Evolutionary conservation across 2,113 vertebrate species (phyloP).

Genomic region (Zapus hudsonius): DNA sequence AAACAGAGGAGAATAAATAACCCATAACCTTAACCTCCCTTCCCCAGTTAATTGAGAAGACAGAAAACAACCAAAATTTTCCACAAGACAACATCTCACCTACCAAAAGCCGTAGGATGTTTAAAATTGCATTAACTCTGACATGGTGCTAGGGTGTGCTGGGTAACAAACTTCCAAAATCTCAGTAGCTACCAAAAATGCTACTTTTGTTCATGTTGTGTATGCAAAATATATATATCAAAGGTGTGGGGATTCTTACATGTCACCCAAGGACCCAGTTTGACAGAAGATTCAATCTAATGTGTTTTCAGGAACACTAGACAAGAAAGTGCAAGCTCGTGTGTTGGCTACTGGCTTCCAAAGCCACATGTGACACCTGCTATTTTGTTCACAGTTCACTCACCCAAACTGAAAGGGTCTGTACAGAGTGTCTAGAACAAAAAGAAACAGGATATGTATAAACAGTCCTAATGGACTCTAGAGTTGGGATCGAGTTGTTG

Average conservation of each 20-base stretch:
- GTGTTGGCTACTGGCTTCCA: not conserved
- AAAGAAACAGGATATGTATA: constrained; percentile 13
- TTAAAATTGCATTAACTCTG: not conserved
- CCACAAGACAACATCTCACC: not conserved
- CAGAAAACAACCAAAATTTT: not conserved
- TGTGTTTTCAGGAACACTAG: not conserved
- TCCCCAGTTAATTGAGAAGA: not conserved
- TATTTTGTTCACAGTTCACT: not conserved
- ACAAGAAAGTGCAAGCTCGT: not conserved
- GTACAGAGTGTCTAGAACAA: not conserved
- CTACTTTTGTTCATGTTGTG: not conserved
- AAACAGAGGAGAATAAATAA: constrained; percentile 30
- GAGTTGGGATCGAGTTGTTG: not conserved
- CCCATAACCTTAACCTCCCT: not conserved
- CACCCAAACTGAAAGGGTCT: not conserved
- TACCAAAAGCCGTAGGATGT: not conserved
- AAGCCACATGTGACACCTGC: not conserved
- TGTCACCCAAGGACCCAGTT: not conserved
- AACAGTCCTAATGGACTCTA: not conserved
- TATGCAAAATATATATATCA: not conserved
- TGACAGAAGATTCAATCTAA: not conserved
- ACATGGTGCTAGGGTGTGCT: not conserved
- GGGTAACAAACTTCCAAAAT: not conserved
- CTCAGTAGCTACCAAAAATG: not conserved
- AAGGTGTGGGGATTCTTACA: not conserved